Evolutionary conservation across 2,797 vertebrate species (phyloP).

Genomic region (Lates japonicus): DNA sequence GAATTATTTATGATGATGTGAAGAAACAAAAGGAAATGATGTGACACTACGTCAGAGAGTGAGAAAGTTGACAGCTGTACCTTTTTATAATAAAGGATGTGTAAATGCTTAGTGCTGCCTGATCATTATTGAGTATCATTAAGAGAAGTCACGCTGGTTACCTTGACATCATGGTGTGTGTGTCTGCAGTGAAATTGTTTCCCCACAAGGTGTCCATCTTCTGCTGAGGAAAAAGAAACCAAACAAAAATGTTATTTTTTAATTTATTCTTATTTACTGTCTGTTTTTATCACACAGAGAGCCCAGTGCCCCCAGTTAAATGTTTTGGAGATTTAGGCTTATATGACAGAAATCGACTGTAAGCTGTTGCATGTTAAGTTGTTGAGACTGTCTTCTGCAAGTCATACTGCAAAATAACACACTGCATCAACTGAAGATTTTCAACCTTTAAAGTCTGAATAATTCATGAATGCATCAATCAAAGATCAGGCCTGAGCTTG

Average conservation of each 20-base stretch:
- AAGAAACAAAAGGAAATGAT: conserved; percentile 5
- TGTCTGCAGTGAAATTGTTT: not conserved
- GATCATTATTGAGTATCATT: not conserved
- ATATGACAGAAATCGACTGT: too few relatives aligned
- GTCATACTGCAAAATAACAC: not conserved
- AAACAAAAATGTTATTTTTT: not conserved
- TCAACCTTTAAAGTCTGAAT: not conserved
- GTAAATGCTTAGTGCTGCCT: conserved; percentile 1
- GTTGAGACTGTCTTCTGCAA: not conserved
- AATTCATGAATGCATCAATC: not conserved
- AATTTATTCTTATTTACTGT: not conserved
- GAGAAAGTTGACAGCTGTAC: not conserved
- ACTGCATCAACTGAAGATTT: not conserved
- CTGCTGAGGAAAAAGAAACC: not conserved
- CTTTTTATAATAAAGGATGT: conserved; percentile 40
- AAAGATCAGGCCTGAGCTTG: too few relatives aligned
- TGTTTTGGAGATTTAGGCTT: not conserved
- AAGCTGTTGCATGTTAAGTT: not conserved
- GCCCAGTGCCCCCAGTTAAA: not conserved
- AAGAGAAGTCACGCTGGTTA: not conserved
- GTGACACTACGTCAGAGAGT: not conserved
- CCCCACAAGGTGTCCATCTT: conserved; percentile 8
- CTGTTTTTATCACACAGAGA: not conserved
- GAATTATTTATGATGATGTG: not conserved
- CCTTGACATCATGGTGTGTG: not conserved